A percentile compares a stretch with the other conserved stretches of the same genome.
phyloP scores from a whole-genome alignment of 1,140 invertebrate genomes.

The Pemphigus obesinymphae region DNA sequence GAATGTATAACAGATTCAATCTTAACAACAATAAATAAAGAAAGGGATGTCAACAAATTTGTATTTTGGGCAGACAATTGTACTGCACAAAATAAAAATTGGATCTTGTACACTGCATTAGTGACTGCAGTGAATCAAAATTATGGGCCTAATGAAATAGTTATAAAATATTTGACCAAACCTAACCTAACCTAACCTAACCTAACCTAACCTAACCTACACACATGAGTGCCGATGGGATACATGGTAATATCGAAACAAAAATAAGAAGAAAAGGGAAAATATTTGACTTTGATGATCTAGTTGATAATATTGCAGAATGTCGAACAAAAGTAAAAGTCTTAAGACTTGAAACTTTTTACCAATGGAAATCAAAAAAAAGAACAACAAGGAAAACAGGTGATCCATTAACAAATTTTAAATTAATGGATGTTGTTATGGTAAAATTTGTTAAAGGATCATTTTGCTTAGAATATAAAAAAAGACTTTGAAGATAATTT shows the following conservation, averaged over 20 bases:
- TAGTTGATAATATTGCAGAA: background rate
- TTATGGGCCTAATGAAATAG: background rate
- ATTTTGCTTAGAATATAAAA: background rate
- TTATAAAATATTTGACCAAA: background rate
- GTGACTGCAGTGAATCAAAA: background rate
- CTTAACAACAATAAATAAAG: background rate
- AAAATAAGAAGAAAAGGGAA: background rate
- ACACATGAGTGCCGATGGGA: background rate
- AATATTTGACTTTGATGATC: background rate
- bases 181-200: too few relatives aligned
- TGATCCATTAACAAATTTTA: background rate
- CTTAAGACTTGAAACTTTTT: background rate
- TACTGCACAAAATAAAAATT: background rate
- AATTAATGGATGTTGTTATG: background rate
- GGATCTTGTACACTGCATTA: background rate
- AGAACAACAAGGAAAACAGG: background rate
- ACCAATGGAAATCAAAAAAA: background rate
- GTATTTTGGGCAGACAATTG: background rate
- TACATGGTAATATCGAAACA: background rate
- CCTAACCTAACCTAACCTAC: too few relatives aligned
- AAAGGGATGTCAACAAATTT: background rate
- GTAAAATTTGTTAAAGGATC: background rate
- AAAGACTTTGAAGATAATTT: background rate
- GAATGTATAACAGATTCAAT: background rate
- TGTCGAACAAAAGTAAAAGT: background rate